Evolutionary conservation across 2,888 invertebrate species (phyloP), one percentile per base, ranked within the genome.

Genomic region (Netelia inedita): DNA sequence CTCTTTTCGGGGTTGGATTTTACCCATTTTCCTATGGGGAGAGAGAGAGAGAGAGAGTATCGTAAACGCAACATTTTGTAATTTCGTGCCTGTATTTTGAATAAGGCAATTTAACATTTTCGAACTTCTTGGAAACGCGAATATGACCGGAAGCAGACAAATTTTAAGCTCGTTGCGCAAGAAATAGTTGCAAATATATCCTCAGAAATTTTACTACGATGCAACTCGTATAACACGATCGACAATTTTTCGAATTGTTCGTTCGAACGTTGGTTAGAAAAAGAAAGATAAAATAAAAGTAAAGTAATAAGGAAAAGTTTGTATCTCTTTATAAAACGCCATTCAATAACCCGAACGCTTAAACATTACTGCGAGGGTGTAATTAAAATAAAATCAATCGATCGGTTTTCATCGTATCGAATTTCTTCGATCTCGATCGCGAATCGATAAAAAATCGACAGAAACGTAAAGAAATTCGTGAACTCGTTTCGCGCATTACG

Each of bases 21-120:
- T n/a, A 57, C 19, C 16, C 57, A 57, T 57, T 19, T 16, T 57
- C 19, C 21, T 19, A 21, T 6, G 57, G 9, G 19, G 21, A 19
- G 55, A 16, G 46, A 46, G 35, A 35, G 35, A 35, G 35, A 35
- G 35, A 35, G 35, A 35, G 35, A 35, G 35, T 35, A 79, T 35
- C 63, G 41, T 71, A 79, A 63, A 65, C 16, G 55, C 35, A 41
- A 72, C n/a, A 65, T 57, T 43, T 66, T 55, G 21, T 43, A 63
- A 50, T n/a, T 61, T 19, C 14, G 19, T 57, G 35, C 16, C 57
- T n/a, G 43, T 23, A 16, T 11, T 50, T 69, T 50, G 68, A 35
- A 46, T 11, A 28, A 59, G 76, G 68, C 28, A 57, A 57, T 76
- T 16, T 57, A n/a, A 19, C 41, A 14, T 53, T 69, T 61, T 53